Conservation (phyloP, 1,140 invertebrate species). For the Drosophila nigromelanica region DNA sequence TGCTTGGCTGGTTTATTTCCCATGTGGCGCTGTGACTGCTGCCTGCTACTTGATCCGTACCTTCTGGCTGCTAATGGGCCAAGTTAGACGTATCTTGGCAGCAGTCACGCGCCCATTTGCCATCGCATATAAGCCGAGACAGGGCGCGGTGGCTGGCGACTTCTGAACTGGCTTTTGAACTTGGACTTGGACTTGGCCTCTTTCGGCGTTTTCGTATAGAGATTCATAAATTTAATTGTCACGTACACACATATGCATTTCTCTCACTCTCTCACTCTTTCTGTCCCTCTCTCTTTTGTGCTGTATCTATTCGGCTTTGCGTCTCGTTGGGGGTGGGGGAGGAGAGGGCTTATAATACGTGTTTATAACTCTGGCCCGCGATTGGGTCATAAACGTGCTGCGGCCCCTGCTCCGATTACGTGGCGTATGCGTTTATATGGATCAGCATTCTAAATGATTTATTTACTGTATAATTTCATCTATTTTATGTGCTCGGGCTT, state of each 20-base stretch:
- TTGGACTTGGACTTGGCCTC: slow-evolving; percentile 13
- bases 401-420: slow-evolving; percentile 22
- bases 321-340: no score
- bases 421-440: slow-evolving; percentile 57
- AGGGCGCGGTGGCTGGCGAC: slow-evolving; percentile 25
- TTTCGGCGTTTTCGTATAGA: slow-evolving; percentile 33
- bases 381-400: slow-evolving; percentile 61
- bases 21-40: neutral
- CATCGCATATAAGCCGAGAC: slow-evolving; percentile 12
- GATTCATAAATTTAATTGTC: slow-evolving; percentile 82
- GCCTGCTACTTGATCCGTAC: slow-evolving; percentile 23
- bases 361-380: slow-evolving; percentile 66
- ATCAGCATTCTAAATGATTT: slow-evolving; percentile 66
- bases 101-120: slow-evolving; percentile 63
- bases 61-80: slow-evolving; percentile 56
- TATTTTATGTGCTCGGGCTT: slow-evolving; percentile 45
- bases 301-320: neutral
- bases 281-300: neutral
- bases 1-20: slow-evolving; percentile 20
- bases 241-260: slow-evolving; percentile 55
- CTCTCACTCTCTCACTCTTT: neutral
- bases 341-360: slow-evolving; percentile 59
- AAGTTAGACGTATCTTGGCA: slow-evolving; percentile 47
- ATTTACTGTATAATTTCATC: slow-evolving; percentile 74
- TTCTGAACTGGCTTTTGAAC: slow-evolving; percentile 44